Conservation (phyloP, 2,113 vertebrate genomes). For the Cebus imitator region DNA sequence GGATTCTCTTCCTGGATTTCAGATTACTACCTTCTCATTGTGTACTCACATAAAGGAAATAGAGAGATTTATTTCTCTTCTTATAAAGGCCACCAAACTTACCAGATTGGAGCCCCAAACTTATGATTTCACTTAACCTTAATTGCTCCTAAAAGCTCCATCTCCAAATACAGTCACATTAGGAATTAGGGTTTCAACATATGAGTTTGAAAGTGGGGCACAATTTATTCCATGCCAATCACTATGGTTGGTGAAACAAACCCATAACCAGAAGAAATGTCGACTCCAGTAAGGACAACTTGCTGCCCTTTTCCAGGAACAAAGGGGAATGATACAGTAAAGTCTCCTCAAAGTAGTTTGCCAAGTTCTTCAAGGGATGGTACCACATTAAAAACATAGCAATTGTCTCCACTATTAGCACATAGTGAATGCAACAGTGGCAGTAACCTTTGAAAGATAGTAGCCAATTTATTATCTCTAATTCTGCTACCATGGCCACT, state of each 20-base stretch:
- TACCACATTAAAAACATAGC: not conserved
- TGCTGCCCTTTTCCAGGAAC: not conserved
- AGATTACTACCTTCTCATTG: too few species aligned
- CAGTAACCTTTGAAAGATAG: not conserved
- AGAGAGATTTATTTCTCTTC: too few species aligned
- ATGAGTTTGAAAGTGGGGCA: not conserved
- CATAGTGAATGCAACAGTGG: not conserved
- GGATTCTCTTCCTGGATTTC: too few species aligned
- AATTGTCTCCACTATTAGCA: not conserved
- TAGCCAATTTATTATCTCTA: not conserved
- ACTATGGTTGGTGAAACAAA: not conserved
- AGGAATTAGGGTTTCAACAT: not conserved
- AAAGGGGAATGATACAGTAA: not conserved
- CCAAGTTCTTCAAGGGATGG: not conserved
- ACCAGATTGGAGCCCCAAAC: too few species aligned
- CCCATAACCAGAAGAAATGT: not conserved
- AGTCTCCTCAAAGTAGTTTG: not conserved
- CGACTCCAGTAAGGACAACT: not conserved
- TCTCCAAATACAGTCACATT: not conserved
- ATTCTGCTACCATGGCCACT: not conserved
- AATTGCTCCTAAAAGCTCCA: too few species aligned
- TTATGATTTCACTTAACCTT: too few species aligned
- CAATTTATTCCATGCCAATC: not conserved
- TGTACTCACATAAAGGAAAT: too few species aligned
- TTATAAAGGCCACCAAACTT: too few species aligned